Base-by-base conservation (phyloP, 2,888 invertebrate species). In the Eulithis testata region DNA sequence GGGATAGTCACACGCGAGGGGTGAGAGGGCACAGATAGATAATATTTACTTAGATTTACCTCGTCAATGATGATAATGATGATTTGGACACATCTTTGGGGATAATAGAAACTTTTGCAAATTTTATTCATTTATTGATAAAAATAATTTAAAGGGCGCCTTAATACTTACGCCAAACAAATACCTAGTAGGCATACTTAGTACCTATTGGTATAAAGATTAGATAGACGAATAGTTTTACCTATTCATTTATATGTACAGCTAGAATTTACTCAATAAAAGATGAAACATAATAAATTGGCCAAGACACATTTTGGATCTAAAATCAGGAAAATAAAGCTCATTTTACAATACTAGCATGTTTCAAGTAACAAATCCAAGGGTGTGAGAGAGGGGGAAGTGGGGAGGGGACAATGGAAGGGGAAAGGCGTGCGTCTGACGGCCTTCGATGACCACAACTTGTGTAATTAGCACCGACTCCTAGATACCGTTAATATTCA, bases 341-440 rank as follows among this genome's bases (percentile, higher is more conserved):
- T 56, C 14, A 51, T 50, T 44, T 51, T 45, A 7, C 44, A 51
- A 44, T 52, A 37, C 14, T 51, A 44, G 51, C 3, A n/a, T 21
- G 49, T 60, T 8, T 11, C 2, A 40, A 40, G 11, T 5, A 2
- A 53, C 31, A n/a, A 14, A 44, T 12, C 6, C 31, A 44, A 1
- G 1, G n/a, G 55, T 27, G 55, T 44, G 55, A 7, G n/a, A 44
- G 27, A 21, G 58, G 51, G 61, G 11, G 11, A 56, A 61, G 50
- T 8, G 56, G 36, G 50, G 65, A 8, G 55, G 62, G 63, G 61
- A 65, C 68, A 45, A 11, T 14, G 11, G 44, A 63, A 68, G 40
- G 63, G 66, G 65, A 63, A 67, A 71, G 71, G 76, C 72, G 76
- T 83, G 86, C 79, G 75, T 56, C 72, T 86, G 87, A 85, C 87